These are phyloP conservation scores for Xylota sylvarum DNA, from an alignment of 2,888 invertebrate genomes.

Conservation along the genomic window DNA sequence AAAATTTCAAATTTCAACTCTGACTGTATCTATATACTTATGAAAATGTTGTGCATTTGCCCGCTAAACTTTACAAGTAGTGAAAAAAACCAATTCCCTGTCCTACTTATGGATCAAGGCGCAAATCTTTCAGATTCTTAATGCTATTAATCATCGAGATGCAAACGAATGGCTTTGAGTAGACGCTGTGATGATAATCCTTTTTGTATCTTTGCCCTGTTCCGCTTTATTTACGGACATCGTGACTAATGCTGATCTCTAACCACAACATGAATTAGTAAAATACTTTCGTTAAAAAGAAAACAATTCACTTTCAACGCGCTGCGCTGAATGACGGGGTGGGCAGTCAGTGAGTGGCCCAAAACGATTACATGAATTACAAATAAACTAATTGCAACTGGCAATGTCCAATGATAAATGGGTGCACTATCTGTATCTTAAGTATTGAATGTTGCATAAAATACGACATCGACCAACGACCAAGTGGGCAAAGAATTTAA, in stretches of 20 bases:
- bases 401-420: slow-evolving; percentile 20
- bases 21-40: slow-evolving; percentile 22
- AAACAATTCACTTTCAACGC: slow-evolving; percentile 35
- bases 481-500: slow-evolving; percentile 27
- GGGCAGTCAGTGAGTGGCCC: slow-evolving; percentile 15
- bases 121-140: slow-evolving; percentile 54
- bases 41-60: slow-evolving; percentile 6
- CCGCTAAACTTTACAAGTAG: slow-evolving; percentile 35
- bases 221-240: slow-evolving; percentile 50
- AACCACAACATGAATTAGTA: slow-evolving; percentile 44
- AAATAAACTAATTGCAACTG: slow-evolving; percentile 22
- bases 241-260: slow-evolving; percentile 71
- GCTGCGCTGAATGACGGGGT: not conserved
- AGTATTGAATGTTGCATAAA: slow-evolving; percentile 38
- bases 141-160: slow-evolving; percentile 66
- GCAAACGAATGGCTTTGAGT: slow-evolving; percentile 16
- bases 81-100: slow-evolving; percentile 20
- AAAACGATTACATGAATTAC: slow-evolving; percentile 28
- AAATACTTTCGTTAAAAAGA: slow-evolving; percentile 29
- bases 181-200: slow-evolving; percentile 32
- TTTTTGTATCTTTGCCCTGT: slow-evolving; percentile 26
- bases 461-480: slow-evolving; percentile 9
- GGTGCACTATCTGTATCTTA: slow-evolving; percentile 1
- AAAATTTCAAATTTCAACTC: slow-evolving; percentile 37
- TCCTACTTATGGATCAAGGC: slow-evolving; percentile 66